A percentile compares a stretch with the other conserved stretches of the same genome.
Conservation (phyloP, 2,113 vertebrate species). For the Atrichornis clamosus region DNA sequence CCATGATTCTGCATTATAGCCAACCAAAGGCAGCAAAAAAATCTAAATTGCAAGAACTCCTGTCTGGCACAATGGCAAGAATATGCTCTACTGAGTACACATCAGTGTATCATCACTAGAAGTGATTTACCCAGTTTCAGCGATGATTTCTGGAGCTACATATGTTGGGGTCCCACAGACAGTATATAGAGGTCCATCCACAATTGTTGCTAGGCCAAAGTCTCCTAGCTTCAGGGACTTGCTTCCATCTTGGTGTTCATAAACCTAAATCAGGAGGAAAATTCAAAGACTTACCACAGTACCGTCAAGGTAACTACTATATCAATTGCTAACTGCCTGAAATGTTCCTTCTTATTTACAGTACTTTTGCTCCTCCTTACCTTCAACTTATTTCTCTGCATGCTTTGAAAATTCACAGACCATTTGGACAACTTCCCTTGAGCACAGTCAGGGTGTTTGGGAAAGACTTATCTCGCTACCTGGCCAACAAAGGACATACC, state of each 20-base stretch:
- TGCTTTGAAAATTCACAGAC: not conserved
- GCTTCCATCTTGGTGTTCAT: slow-evolving; percentile 92
- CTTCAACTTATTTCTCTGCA: not conserved
- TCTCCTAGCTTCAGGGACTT: slow-evolving; percentile 95
- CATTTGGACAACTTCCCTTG: not conserved
- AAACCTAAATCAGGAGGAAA: slow-evolving; percentile 80
- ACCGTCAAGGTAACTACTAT: not conserved
- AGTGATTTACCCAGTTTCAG: slow-evolving; percentile 88
- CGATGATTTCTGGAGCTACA: slow-evolving; percentile 95
- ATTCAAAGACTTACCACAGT: not conserved
- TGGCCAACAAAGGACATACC: not conserved
- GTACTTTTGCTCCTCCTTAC: not conserved
- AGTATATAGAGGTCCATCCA: slow-evolving; percentile 90
- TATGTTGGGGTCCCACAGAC: slow-evolving; percentile 98
- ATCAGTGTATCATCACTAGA: not conserved
- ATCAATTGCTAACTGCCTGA: not conserved
- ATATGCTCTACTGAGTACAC: not conserved
- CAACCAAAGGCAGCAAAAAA: not conserved
- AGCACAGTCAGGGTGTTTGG: not conserved
- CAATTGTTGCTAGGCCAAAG: slow-evolving; percentile 93
- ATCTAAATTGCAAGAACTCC: not conserved
- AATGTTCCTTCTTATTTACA: not conserved
- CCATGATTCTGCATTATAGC: not conserved
- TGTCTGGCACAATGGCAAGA: not conserved
- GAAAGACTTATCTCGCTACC: not conserved